Conservation (phyloP, 2,888 invertebrate genomes). For the Neoitamus cyanurus region DNA sequence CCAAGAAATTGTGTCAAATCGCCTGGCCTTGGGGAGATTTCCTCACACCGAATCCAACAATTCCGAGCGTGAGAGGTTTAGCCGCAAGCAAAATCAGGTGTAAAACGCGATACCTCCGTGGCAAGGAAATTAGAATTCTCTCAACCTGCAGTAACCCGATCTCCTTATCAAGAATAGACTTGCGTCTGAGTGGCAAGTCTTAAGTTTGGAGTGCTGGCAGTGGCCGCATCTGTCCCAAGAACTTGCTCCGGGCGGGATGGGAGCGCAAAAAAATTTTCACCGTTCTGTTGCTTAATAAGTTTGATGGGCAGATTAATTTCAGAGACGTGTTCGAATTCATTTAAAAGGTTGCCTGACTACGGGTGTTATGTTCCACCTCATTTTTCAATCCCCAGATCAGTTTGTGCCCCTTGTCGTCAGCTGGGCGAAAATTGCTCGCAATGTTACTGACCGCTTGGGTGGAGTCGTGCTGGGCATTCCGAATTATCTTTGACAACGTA, state of each 20-base stretch:
- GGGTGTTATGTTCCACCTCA: not conserved
- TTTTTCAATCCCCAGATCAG: not conserved
- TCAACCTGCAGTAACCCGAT: constrained; percentile 4
- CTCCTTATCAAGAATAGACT: not conserved
- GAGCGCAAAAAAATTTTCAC: not conserved
- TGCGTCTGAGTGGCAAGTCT: not conserved
- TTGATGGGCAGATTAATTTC: constrained; percentile 26
- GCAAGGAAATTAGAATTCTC: constrained; percentile 24
- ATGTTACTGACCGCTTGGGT: constrained; percentile 19
- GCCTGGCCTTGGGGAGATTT: constrained; percentile 31
- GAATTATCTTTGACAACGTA: not conserved
- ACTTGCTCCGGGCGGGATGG: not conserved
- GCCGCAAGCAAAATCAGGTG: constrained; percentile 36
- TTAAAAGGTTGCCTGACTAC: not conserved
- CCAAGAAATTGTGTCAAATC: constrained; percentile 27
- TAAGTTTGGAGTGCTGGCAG: not conserved
- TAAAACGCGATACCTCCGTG: constrained; percentile 2
- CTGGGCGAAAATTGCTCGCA: not conserved
- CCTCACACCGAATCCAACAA: not conserved
- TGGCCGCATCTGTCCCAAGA: not conserved
- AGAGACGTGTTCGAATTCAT: not conserved
- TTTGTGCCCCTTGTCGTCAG: not conserved
- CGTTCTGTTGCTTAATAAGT: constrained; percentile 3
- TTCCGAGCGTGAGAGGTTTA: constrained; percentile 29
- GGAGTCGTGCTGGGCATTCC: not conserved